phyloP scores from a whole-genome alignment of 2,797 vertebrate genomes.

The Glyptemys insculpta region DNA sequence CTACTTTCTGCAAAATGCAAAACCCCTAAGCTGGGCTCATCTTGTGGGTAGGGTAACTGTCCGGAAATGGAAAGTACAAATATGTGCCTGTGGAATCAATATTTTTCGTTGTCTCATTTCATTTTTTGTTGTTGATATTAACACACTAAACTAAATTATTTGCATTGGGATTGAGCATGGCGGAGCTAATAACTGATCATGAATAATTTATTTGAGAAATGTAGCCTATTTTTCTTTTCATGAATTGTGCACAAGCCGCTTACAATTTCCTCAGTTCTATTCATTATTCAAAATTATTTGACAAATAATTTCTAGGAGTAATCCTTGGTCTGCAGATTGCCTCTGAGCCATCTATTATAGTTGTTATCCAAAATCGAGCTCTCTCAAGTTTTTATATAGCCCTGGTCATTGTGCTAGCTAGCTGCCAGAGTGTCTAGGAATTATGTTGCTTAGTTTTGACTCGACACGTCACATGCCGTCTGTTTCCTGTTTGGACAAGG shows the following conservation, averaged over 20 bases:
- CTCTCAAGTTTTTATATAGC: neutral
- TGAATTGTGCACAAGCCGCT: rapidly evolving
- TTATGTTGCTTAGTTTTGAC: rapidly evolving
- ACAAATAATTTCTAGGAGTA: neutral
- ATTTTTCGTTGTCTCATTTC: neutral
- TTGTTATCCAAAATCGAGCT: neutral
- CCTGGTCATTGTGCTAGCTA: neutral
- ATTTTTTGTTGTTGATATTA: neutral
- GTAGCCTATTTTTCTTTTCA: neutral
- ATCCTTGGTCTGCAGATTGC: neutral
- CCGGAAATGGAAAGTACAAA: neutral
- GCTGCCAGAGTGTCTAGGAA: neutral
- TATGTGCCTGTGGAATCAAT: rapidly evolving
- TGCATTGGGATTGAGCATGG: neutral
- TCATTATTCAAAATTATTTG: neutral
- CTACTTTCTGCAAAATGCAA: neutral
- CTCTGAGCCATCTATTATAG: neutral
- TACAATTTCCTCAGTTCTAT: neutral
- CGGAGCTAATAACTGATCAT: neutral
- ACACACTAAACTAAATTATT: neutral
- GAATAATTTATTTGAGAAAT: neutral
- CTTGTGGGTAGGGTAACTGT: rapidly evolving
- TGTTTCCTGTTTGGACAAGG: rapidly evolving
- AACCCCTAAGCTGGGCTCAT: neutral
- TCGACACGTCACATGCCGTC: neutral